Base-by-base conservation (phyloP, 2,888 invertebrate genomes). In the Pardosa pseudoannulata region DNA sequence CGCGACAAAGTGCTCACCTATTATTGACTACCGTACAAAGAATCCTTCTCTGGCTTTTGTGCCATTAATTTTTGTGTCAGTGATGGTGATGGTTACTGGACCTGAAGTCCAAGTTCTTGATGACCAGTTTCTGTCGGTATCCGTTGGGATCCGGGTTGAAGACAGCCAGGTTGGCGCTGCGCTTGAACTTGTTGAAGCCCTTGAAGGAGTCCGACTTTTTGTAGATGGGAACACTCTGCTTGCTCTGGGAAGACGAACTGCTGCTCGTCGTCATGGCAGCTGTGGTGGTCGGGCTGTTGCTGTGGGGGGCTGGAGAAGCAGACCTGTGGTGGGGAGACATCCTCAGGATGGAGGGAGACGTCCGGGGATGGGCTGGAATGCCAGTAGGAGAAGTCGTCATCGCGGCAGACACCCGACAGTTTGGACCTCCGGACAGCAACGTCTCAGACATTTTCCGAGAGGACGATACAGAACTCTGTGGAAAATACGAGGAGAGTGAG, bases 131-230 rank as follows among this genome's bases (percentile, higher is more conserved):
- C 23, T 78, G 81, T 3, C 75, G 41, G 32, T 72, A 88, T 6
- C 88, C 82, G 41, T 88, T 85, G 0, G 88, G 88, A 28, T 88
- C 88, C 0, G 88, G 86, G 32, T 82, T 88, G 19, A 88, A 81
- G 29, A 88, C 88, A 39, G 88, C 41, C 39, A 81, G 29, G 41
- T 85, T 83, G 72, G 64, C 67, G 19, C 68, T 70, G n/a, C 36
- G 32, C 32, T 74, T 73, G 27, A 65, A 78, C 11, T 78, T 70
- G 32, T 67, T 67, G 32, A 50, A 83, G 27, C 39, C 65, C 27
- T 71, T 82, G 32, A 64, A 76, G 16, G 79, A 75, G 46, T 71
- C 72, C 64, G 73, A 46, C 36, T 71, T 87, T 19, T 87, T 87
- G 67, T 76, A 87, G 27, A 79, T 80, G 31, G 87, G 72, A 46